Conservation (phyloP, 1,140 invertebrate species). For the Drosophila bifasciata region DNA sequence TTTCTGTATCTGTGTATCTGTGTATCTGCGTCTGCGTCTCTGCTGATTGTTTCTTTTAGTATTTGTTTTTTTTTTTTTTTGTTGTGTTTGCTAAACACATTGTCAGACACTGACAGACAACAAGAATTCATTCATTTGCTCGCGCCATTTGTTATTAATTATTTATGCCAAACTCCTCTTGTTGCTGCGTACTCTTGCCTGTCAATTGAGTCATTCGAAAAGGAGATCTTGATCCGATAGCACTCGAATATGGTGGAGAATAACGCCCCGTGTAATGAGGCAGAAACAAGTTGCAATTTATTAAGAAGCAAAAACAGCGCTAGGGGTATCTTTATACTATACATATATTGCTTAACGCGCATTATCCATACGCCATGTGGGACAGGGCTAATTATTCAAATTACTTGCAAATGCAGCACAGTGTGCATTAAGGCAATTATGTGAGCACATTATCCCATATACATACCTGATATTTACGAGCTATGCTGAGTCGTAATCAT, state of each 20-base stretch:
- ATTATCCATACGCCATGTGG: constrained; percentile 74
- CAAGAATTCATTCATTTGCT: constrained; percentile 71
- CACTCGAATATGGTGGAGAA: constrained; percentile 10
- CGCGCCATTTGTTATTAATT: constrained; percentile 55
- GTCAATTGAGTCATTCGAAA: constrained; percentile 21
- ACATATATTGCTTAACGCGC: constrained; percentile 39
- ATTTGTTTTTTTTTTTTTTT: constrained; percentile 16
- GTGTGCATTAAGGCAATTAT: constrained; percentile 75
- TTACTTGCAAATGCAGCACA: constrained; percentile 55
- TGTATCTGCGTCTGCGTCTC: constrained; percentile 8
- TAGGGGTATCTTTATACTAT: constrained; percentile 44
- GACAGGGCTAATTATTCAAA: constrained; percentile 69
- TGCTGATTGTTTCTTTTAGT: constrained; percentile 15
- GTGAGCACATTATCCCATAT: constrained; percentile 36
- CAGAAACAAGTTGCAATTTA: constrained; percentile 49
- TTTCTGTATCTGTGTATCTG: constrained; percentile 22
- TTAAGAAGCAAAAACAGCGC: constrained; percentile 35
- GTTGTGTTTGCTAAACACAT: constrained; percentile 62
- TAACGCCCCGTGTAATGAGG: constrained; percentile 18
- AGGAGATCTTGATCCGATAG: constrained; percentile 8
- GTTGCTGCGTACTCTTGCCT: constrained; percentile 8
- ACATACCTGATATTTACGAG: constrained; percentile 61
- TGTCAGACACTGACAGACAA: constrained; percentile 70
- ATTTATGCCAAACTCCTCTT: constrained; percentile 35
- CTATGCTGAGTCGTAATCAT: constrained; percentile 58